These are phyloP conservation scores for Sinosuthora webbiana DNA, from an alignment of 2,113 vertebrate species.

Conservation along the genomic window DNA sequence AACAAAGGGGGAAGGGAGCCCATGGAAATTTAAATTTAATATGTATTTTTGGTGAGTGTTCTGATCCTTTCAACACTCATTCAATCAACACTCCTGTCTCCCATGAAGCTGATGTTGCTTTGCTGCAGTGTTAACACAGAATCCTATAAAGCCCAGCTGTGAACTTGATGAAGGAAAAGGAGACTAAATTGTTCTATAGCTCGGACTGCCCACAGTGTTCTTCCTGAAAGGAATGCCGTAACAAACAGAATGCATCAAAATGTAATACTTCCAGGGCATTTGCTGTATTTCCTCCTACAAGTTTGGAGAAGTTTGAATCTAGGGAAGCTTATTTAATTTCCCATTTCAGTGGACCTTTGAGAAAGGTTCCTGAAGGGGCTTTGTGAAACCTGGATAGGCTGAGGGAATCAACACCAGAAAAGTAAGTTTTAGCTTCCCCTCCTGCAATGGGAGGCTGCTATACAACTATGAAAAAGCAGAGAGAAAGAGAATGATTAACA, in stretches of 20 bases:
- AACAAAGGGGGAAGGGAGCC: not conserved
- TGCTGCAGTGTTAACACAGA: not conserved
- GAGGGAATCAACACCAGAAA: not conserved
- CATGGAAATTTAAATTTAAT: not conserved
- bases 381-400: not conserved
- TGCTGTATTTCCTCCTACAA: not conserved
- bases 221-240: not conserved
- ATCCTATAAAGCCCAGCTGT: not conserved
- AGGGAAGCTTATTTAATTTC: not conserved
- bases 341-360: not conserved
- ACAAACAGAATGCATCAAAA: not conserved
- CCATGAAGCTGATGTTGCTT: not conserved
- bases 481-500: not conserved
- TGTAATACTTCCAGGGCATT: not conserved
- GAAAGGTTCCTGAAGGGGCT: not conserved
- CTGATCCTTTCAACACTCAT: not conserved
- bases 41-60: not conserved
- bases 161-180: not conserved
- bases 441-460: not conserved
- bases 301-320: not conserved
- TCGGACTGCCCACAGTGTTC: fast-evolving
- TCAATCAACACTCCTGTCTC: not conserved
- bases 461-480: not conserved
- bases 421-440: not conserved
- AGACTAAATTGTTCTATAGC: not conserved